Evolutionary conservation across 2,113 vertebrate genomes (phyloP).

Genomic region (Mirounga angustirostris): DNA sequence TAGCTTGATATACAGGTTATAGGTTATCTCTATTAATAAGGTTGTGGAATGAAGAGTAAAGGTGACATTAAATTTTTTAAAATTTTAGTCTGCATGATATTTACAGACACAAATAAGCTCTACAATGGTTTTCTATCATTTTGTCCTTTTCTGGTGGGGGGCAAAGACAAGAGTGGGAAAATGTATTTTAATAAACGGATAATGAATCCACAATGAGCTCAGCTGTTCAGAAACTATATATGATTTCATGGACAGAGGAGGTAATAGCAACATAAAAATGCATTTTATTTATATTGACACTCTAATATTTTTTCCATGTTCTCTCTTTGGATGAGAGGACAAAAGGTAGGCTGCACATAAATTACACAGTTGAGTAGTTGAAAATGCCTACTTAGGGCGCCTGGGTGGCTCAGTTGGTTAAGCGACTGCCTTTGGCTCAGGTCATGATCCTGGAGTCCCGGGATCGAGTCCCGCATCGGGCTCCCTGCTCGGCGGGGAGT

Average conservation of each 20-base stretch:
- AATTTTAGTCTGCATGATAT: neutral
- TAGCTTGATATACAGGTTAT: neutral
- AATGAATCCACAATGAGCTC: constrained; percentile 3
- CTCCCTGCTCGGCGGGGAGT: no score
- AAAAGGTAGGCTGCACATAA: neutral
- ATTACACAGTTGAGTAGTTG: neutral
- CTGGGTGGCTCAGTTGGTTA: no score
- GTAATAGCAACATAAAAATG: neutral
- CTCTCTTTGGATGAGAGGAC: neutral
- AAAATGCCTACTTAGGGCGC: neutral
- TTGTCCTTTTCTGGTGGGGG: neutral
- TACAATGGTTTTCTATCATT: neutral
- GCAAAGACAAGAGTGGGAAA: neutral
- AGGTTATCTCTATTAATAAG: neutral
- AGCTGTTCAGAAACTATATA: neutral
- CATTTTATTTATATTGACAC: neutral
- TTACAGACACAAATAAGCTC: neutral
- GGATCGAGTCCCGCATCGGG: no score
- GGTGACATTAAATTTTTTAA: neutral
- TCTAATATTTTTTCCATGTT: neutral
- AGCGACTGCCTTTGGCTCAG: no score
- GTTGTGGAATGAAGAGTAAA: neutral
- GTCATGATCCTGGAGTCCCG: no score
- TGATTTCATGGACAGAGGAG: neutral
- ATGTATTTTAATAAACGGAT: constrained; percentile 4